Evolutionary conservation across 2,888 invertebrate species (phyloP).

Genomic region (Phytoseiulus persimilis): DNA sequence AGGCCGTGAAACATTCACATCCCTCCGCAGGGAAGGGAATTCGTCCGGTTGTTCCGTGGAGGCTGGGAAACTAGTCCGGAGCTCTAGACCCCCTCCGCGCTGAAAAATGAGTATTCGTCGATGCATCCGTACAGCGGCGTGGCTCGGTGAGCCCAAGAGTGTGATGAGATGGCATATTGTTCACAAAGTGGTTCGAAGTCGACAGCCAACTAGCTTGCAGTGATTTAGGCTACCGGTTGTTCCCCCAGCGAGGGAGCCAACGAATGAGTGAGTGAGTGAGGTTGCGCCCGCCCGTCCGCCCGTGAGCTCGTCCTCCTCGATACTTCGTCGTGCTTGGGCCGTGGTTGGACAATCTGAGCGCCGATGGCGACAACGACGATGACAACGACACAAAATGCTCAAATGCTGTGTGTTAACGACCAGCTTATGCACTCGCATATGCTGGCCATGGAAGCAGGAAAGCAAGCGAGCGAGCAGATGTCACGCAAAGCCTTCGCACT

Average conservation of each 20-base stretch:
- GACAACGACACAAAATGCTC: not conserved
- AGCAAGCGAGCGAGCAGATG: not conserved
- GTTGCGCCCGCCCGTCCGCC: not conserved
- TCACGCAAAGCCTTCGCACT: conserved; percentile 5
- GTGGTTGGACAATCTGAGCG: not conserved
- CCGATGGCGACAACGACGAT: not conserved
- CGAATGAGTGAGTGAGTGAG: not conserved
- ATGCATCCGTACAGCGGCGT: not conserved
- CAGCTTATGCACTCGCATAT: not conserved
- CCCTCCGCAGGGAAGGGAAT: too few relatives aligned
- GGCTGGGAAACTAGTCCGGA: too few relatives aligned
- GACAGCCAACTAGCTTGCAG: not conserved
- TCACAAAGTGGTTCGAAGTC: not conserved
- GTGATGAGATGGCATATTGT: not conserved
- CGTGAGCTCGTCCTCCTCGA: not conserved
- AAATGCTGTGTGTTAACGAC: not conserved
- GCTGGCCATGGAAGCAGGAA: not conserved
- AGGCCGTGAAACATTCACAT: too few relatives aligned
- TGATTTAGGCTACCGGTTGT: not conserved
- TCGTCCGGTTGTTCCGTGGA: too few relatives aligned
- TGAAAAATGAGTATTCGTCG: not conserved
- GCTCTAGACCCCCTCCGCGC: not conserved
- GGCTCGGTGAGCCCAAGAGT: not conserved
- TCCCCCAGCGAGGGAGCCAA: not conserved
- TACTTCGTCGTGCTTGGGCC: not conserved